These are phyloP conservation scores for Peucedramus taeniatus DNA, from an alignment of 2,113 vertebrate species.

Conservation along the genomic window DNA sequence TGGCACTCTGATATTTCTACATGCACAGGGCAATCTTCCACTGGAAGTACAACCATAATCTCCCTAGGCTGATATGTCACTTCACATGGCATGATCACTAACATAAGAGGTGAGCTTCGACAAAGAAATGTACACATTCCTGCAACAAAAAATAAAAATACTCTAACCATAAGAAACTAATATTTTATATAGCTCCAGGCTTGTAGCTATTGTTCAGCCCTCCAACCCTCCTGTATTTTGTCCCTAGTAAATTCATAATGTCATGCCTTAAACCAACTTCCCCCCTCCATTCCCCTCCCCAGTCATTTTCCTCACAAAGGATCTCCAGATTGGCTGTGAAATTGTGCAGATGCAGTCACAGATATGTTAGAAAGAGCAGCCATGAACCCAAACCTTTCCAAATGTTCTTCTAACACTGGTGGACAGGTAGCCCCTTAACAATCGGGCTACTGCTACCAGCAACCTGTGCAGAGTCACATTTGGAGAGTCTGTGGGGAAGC, in stretches of 20 bases:
- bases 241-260: background rate
- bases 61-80: background rate
- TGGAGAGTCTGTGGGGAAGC: background rate
- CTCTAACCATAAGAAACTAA: background rate
- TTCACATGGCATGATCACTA: background rate
- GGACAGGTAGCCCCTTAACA: background rate
- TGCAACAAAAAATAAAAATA: background rate
- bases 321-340: background rate
- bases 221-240: background rate
- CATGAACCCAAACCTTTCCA: background rate
- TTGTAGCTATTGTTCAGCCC: background rate
- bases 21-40: background rate
- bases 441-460: background rate
- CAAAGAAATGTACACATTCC: background rate
- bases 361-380: background rate
- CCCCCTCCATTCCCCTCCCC: fast-evolving
- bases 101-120: background rate
- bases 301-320: fast-evolving
- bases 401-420: background rate
- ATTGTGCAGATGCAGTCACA: background rate
- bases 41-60: background rate
- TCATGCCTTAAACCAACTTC: background rate
- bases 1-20: background rate
- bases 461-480: background rate
- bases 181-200: background rate